phyloP scores from a whole-genome alignment of 2,113 vertebrate genomes.

The Okapia johnstoni region DNA sequence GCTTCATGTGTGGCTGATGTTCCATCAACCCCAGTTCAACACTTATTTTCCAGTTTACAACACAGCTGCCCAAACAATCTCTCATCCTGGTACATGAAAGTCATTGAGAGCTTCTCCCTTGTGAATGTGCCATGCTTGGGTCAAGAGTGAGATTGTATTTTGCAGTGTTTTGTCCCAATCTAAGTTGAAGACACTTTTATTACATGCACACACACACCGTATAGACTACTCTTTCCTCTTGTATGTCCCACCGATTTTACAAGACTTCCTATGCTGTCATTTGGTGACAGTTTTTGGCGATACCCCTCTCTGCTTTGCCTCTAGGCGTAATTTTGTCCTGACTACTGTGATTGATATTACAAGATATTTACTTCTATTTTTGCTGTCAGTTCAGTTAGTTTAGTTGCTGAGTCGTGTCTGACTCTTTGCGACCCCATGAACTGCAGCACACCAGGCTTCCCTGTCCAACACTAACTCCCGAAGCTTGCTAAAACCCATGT shows the following conservation, averaged over 20 bases:
- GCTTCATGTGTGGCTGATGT: not conserved
- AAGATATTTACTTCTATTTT: not conserved
- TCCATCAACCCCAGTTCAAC: no score
- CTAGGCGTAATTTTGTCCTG: not conserved
- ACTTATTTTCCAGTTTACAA: not conserved
- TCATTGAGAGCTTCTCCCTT: not conserved
- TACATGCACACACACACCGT: not conserved
- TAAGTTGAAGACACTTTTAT: not conserved
- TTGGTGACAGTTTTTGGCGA: not conserved
- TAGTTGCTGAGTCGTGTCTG: accelerated
- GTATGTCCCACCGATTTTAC: not conserved
- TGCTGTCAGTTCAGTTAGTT: not conserved
- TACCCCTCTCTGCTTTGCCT: not conserved
- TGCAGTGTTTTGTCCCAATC: not conserved
- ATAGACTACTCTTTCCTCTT: not conserved
- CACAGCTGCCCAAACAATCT: not conserved
- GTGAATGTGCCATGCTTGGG: not conserved
- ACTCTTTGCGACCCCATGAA: not conserved
- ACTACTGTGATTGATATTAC: not conserved
- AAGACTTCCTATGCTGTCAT: not conserved
- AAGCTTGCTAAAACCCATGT: not conserved
- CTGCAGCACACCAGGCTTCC: not conserved
- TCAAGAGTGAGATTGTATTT: not conserved
- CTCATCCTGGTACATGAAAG: not conserved
- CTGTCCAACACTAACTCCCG: not conserved